Evolutionary conservation across 2,888 invertebrate genomes (phyloP).

Genomic region (Pyrgus malvae): DNA sequence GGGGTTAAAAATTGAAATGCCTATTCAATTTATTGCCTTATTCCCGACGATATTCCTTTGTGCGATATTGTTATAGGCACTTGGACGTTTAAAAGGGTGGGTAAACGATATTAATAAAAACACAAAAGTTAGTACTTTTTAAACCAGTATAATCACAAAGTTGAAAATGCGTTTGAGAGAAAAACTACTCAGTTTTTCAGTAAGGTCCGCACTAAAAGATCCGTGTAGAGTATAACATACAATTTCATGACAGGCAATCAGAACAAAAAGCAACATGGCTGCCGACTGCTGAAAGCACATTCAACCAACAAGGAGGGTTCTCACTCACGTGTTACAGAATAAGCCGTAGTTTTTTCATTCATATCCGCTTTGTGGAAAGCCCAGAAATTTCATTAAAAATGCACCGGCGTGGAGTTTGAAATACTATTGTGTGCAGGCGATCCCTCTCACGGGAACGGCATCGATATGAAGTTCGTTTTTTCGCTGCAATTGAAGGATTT

Average conservation of each 20-base stretch:
- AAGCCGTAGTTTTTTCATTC: slow-evolving; percentile 58
- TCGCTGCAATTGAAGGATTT: slow-evolving; percentile 26
- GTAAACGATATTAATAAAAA: background rate
- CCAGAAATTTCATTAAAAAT: slow-evolving; percentile 71
- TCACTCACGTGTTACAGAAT: slow-evolving; percentile 49
- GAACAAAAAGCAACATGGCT: slow-evolving; percentile 15
- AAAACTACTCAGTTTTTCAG: background rate
- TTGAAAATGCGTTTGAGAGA: background rate
- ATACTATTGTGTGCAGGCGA: slow-evolving; percentile 39
- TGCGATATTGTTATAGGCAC: background rate
- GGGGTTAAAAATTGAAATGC: slow-evolving; percentile 32
- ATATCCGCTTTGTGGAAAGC: slow-evolving; percentile 66
- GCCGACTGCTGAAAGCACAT: slow-evolving; percentile 26
- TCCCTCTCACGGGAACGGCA: slow-evolving; percentile 38
- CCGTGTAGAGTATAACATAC: background rate
- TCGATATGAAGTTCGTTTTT: slow-evolving; percentile 37
- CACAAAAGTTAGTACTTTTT: background rate
- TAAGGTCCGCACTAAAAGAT: background rate
- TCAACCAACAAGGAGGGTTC: slow-evolving; percentile 29
- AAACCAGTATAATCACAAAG: background rate
- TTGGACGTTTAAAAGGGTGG: slow-evolving; percentile 1
- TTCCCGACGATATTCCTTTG: slow-evolving; percentile 5
- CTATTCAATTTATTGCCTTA: slow-evolving; percentile 14
- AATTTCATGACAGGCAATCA: slow-evolving; percentile 18
- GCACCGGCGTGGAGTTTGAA: slow-evolving; percentile 43